phyloP scores from a whole-genome alignment of 2,888 invertebrate genomes.

The Spodoptera exigua region DNA sequence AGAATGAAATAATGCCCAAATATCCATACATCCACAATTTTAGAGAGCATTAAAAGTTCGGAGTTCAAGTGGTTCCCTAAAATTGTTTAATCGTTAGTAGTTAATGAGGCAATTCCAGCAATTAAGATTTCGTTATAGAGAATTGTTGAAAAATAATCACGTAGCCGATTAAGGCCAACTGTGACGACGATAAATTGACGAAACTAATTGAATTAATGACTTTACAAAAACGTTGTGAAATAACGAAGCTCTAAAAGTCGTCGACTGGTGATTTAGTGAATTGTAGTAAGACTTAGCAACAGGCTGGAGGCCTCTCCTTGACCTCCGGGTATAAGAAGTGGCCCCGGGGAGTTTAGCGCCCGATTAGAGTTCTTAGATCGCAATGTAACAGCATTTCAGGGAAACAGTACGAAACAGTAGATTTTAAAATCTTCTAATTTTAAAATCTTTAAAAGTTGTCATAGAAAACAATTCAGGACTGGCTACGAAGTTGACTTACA shows the following conservation, averaged over 20 bases:
- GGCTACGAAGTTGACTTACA: too few relatives aligned
- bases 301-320: too few relatives aligned
- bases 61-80: constrained; percentile 44
- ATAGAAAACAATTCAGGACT: too few relatives aligned
- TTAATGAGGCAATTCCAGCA: constrained; percentile 52
- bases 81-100: constrained; percentile 49
- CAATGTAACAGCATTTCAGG: too few relatives aligned
- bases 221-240: constrained; percentile 36
- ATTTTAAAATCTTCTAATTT: too few relatives aligned
- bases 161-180: constrained; percentile 55
- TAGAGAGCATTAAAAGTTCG: constrained; percentile 28
- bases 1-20: constrained; percentile 7
- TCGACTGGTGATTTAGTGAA: constrained; percentile 12
- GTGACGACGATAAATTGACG: constrained; percentile 49
- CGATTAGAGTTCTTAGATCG: too few relatives aligned
- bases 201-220: constrained; percentile 54
- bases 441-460: too few relatives aligned
- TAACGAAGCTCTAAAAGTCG: constrained; percentile 10
- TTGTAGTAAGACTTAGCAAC: neutral
- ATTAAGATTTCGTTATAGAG: constrained; percentile 51
- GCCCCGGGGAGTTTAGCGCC: too few relatives aligned
- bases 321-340: too few relatives aligned
- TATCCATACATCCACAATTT: constrained; percentile 10
- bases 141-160: constrained; percentile 53
- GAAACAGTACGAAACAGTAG: too few relatives aligned